These are phyloP conservation scores for Toxotes jaculatrix DNA, from an alignment of 2,113 vertebrate species.

Conservation along the genomic window DNA sequence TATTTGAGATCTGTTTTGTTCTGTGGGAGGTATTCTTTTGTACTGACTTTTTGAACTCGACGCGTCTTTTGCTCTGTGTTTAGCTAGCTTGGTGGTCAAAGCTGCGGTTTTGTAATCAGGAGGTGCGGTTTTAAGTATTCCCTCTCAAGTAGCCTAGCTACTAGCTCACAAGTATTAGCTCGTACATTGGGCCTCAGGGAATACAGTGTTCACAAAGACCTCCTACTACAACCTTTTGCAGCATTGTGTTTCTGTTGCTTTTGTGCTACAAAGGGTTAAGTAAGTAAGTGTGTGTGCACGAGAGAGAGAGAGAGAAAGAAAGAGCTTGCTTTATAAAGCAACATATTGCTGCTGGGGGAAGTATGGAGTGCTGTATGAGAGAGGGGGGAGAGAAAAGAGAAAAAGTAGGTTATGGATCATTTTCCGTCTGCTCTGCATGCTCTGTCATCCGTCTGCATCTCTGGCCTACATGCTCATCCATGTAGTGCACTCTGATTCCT, in stretches of 20 bases:
- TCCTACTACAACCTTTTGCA: constrained; percentile 38
- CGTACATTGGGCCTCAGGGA: constrained; percentile 48
- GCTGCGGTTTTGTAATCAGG: background rate
- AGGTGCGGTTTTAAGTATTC: background rate
- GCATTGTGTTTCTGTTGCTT: constrained; percentile 75
- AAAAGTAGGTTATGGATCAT: constrained; percentile 69
- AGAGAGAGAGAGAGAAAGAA: background rate
- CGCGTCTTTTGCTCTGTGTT: background rate
- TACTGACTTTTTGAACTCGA: background rate
- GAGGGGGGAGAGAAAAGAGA: background rate
- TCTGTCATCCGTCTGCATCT: constrained; percentile 35
- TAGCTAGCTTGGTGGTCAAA: background rate
- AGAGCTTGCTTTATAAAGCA: constrained; percentile 37
- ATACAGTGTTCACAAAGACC: constrained; percentile 55
- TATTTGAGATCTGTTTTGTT: no score
- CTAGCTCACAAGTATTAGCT: background rate
- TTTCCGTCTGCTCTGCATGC: constrained; percentile 59
- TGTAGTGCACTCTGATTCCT: constrained; percentile 19
- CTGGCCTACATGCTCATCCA: background rate
- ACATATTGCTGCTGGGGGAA: constrained; percentile 42
- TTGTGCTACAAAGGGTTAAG: constrained; percentile 70
- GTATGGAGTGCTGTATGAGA: constrained; percentile 19
- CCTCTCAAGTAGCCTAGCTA: background rate
- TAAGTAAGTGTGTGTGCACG: constrained; percentile 19
- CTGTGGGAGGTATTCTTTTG: no score